Base-by-base conservation (phyloP, 2,888 invertebrate genomes). In the Agonopterix heracliana region DNA sequence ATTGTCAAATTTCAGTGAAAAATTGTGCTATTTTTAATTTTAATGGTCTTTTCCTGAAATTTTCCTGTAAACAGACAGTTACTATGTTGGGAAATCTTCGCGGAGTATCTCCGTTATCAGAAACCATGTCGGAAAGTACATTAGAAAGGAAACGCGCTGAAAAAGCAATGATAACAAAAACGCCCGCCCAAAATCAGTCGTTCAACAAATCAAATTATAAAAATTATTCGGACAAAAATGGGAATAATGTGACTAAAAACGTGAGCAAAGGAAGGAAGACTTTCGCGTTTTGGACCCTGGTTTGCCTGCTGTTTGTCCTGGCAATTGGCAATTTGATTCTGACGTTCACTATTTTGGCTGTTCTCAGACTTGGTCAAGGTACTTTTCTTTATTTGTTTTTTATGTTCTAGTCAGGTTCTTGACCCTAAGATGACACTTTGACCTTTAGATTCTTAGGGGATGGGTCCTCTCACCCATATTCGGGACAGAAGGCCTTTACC, bases 311-410 rank as follows among this genome's bases (percentile, higher is more conserved):
- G 7, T 90, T 94, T 48, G 78, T 95, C 7, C 77, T 96, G 13
- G 94, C 95, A 0, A 89, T 95, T 41, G 95, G 95, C 9, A 96
- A 96, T 82, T 88, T 96, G 46, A 82, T 95, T 40, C 80, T 96
- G 2, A 96, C 96, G 0, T 90, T 96, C 41, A 93, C 94, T 0
- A 94, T 97, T 47, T 90, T 96, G 50, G 93, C 94, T 7, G 96
- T 96, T 0, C 74, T 97, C 42, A 89, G 94, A 51, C 89, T 97
- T 51, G 95, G 95, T 0, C 92, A 92, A 71, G 88, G 89, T 89
- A 71, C 63, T 46, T 41, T 13, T 13, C n/a, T 12, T 47, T 35
- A 41, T 46, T 35, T 45, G 11, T 47, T 35, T 12, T 9, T 41
- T 41, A 35, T 7, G 26, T 26, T 26, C 26, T 17, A 17, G 17